Evolutionary conservation across 2,113 vertebrate species (phyloP), one percentile per base, ranked within the genome.

Genomic region (Sylvia atricapilla): DNA sequence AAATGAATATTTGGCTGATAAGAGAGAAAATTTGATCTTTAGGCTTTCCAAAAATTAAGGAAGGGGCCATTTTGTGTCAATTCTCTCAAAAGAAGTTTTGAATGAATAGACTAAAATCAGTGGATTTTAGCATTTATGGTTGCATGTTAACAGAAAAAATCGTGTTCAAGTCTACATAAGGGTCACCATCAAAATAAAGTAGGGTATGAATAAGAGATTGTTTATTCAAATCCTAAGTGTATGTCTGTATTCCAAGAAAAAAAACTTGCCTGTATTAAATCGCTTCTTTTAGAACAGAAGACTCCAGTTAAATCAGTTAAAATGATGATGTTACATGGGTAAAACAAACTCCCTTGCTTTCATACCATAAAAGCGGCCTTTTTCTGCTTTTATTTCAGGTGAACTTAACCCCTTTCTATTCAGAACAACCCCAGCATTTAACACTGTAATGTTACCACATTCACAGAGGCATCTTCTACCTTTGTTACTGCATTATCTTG

Each of bases 141-240:
- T 56, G 14, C 30, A 21, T 16, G 35, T n/a, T 25, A 67, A 53
- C 21, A 59, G 44, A 50, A 88, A 64, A 33, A 69, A n/a, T 7
- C 24, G 20, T 0, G 1, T 37, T 28, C 4, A 1, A 1, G 18
- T 17, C 56, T 75, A 35, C 13, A 6, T 44, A 47, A 52, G 25
- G 18, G 59, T 52, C 60, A 63, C 25, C 14, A 74, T 15, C 4
- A 80, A 69, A 74, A 83, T 47, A 35, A 74, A 67, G 16, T 11
- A 49, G 18, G 13, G 8, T 31, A 27, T 12, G 18, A 69, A 62
- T 55, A 33, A 64, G 53, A 47, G 10, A 9, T 21, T 67, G 9
- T 46, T 86, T 56, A 63, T 55, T 88, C 63, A 83, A 53, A 47
- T 62, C 31, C 50, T 66, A 7, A 66, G 69, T 50, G 50, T 23